These are phyloP conservation scores for Bombus pyrosoma DNA, from an alignment of 1,140 invertebrate genomes.

Conservation along the genomic window DNA sequence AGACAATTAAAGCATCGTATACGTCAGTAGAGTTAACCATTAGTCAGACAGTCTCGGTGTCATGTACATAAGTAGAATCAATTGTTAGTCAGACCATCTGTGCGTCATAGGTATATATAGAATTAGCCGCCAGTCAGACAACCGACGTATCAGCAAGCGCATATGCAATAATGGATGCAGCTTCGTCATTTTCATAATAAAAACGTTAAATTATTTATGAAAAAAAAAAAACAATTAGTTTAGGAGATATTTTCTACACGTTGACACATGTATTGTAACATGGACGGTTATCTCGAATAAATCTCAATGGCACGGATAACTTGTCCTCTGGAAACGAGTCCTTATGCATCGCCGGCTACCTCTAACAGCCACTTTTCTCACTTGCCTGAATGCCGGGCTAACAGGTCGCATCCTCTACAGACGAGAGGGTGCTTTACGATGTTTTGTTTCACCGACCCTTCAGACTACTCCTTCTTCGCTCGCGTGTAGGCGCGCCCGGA, in stretches of 20 bases:
- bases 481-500: constrained; percentile 40
- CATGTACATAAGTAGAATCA: neutral
- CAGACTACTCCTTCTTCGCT: constrained; percentile 39
- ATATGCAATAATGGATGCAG: too few relatives aligned
- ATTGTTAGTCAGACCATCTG: neutral
- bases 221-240: neutral
- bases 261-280: too few relatives aligned
- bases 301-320: constrained; percentile 49
- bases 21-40: neutral
- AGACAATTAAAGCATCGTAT: neutral
- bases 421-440: constrained; percentile 65
- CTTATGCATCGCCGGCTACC: constrained; percentile 61
- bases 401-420: constrained; percentile 69
- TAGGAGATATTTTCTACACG: too few relatives aligned
- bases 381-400: constrained; percentile 65
- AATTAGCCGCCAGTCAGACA: neutral
- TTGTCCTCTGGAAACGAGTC: constrained; percentile 48
- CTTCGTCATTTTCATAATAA: too few relatives aligned
- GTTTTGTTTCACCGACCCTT: constrained; percentile 66
- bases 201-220: neutral
- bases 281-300: constrained; percentile 46
- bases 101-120: neutral
- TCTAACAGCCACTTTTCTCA: constrained; percentile 69
- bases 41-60: neutral
- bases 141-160: neutral